Base-by-base conservation (phyloP, 2,797 vertebrate species). In the Zonotrichia albicollis region DNA sequence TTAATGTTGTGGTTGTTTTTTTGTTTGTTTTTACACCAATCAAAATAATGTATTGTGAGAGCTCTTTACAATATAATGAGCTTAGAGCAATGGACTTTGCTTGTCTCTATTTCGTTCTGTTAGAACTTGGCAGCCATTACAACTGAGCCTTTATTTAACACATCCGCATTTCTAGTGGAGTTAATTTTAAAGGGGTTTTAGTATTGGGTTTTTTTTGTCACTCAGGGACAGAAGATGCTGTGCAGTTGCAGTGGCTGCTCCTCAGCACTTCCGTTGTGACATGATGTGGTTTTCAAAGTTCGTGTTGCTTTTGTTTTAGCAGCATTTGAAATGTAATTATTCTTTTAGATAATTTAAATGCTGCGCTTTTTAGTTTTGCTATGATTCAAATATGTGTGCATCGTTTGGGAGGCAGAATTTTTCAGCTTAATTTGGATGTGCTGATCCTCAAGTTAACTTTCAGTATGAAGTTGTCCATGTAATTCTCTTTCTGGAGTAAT, bases 71-170 rank as follows among this genome's bases (percentile, higher is more conserved):
- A 45, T 89, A 8, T 88, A 95, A 91, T 88, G 84, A 95, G 94
- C 89, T 95, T 92, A 95, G 40, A 78, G 87, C 87, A 71, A 9
- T 71, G 87, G 90, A 91, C 91, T 91, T 92, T 72, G 93, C 73
- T 84, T 32, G 70, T 71, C n/a, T 93, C 73, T 73, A 12, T 81
- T 92, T 34, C 0, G 1, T 96, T 93, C 60, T 91, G 80, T 94
- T 93, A 79, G 87, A 88, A 79, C 83, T 97, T 95, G 92, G 96
- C 95, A 96, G 91, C 87, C 76, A 2, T 84, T 95, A 92, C 93
- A 94, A 42, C 74, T 14, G 64, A 71, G 80, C 85, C 94, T 96
- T 96, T 95, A 96, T 96, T 97, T 91, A 90, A 95, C 73, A 78
- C 92, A 91, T 94, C 84, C 22, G 1, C 25, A 10, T 91, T 93